Base-by-base conservation (phyloP, 2,797 vertebrate species). In the Lerista edwardsae region DNA sequence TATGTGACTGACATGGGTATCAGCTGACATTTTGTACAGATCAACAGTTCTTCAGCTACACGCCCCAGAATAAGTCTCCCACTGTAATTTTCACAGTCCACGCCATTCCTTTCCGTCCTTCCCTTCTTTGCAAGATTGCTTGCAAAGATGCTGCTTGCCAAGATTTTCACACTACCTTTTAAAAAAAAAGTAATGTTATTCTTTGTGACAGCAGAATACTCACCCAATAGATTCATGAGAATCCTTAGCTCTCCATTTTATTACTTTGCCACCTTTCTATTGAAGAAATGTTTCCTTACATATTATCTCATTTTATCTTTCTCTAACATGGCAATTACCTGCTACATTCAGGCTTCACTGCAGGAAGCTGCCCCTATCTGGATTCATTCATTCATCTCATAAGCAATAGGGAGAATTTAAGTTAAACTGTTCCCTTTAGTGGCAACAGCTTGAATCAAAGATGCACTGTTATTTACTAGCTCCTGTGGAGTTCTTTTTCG, bases 251-350 rank as follows among this genome's bases (percentile, higher is more conserved):
- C 9, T 78, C 27, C 69, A 25, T 12, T 75, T 17, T 73, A 25
- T 75, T 89, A 4, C 47, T 64, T 44, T 82, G 57, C 10, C 67
- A 78, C 31, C 4, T 68, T 75, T 87, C 78, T n/a, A 51, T 6
- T 84, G 80, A 0, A 81, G 39, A 81, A 79, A 73, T 69, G 67
- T 81, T 81, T 80, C 67, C 86, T 64, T 64, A 57, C 65, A 87
- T 73, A 81, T 72, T 67, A 77, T 87, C 0, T 29, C 27, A 36
- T 84, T 86, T 91, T 10, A 51, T 85, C 17, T 72, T 85, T 78
- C 36, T 84, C 57, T 86, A 75, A 74, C 31, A 34, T 34, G 23
- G 12, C 69, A 81, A 3, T 79, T 67, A 31, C 25, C 59, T 78
- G 36, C n/a, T 29, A 27, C 75, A 71, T 76, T 79, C 44, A 71